These are phyloP conservation scores for Pterostichus niger DNA, from an alignment of 2,888 invertebrate genomes.

Conservation along the genomic window DNA sequence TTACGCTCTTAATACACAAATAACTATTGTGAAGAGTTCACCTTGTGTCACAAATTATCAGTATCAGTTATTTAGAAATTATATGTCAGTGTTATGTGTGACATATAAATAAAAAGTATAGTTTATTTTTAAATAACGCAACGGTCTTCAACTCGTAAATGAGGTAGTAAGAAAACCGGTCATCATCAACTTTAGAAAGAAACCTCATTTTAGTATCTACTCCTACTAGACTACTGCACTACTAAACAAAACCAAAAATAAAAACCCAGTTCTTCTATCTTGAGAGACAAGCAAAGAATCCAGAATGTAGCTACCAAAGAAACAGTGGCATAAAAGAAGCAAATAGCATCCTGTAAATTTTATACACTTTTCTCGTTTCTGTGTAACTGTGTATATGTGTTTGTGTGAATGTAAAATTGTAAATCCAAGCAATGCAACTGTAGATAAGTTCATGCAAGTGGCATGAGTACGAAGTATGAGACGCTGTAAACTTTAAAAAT, in stretches of 20 bases:
- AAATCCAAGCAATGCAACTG: conserved; percentile 23
- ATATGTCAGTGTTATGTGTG: too few species aligned
- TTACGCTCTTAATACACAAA: too few species aligned
- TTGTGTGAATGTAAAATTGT: conserved; percentile 24
- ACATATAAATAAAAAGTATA: too few species aligned
- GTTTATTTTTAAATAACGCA: too few species aligned
- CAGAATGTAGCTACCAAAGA: conserved; percentile 13
- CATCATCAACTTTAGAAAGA: not conserved
- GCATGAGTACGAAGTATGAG: conserved; percentile 6
- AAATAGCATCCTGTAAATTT: conserved; percentile 59
- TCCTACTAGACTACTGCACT: not conserved
- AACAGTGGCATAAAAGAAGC: conserved; percentile 38
- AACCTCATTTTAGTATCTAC: not conserved
- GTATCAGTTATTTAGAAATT: too few species aligned
- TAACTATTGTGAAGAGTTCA: too few species aligned
- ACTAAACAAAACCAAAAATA: not conserved
- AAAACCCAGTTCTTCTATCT: not conserved
- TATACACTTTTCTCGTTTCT: conserved; percentile 27
- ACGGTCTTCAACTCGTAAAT: not conserved
- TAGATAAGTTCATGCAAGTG: conserved; percentile 25
- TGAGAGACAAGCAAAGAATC: conserved; percentile 22
- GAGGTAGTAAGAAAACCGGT: not conserved
- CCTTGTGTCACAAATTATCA: too few species aligned
- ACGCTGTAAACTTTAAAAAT: conserved; percentile 56
- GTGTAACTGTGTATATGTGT: conserved; percentile 18